Evolutionary conservation across 2,113 vertebrate genomes (phyloP), one percentile per base, ranked within the genome.

Genomic region (Macquaria australasica): DNA sequence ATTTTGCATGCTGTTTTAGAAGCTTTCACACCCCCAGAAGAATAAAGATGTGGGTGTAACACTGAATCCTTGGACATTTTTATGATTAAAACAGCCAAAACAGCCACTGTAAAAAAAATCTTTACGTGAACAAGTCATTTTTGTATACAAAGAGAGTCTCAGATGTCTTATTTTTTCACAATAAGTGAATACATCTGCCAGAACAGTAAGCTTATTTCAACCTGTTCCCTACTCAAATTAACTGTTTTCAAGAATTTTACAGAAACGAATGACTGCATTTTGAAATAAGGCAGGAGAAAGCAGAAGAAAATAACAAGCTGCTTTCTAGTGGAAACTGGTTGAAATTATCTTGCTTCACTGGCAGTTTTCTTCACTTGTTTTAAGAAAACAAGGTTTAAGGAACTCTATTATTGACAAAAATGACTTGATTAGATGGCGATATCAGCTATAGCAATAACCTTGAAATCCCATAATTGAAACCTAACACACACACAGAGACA

Each of bases 351-450:
- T 15, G 34, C 81, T 0, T 48, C 34, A 16, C 75, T 62, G 63
- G 45, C 59, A 68, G 48, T 77, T 73, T 25, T 74, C 68, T 60
- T 67, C 55, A 60, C 28, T 73, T 53, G 53, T 53, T 74, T 82
- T 60, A 70, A 82, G 68, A 75, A 83, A 88, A 86, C 14, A 64
- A 60, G 53, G 5, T 82, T 58, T 41, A 50, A 55, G 16, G 62
- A 73, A 31, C 56, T 89, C 60, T 55, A 41, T 75, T 85, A 82
- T 84, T 78, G 77, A 86, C 48, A 45, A 31, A 66, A 71, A 81
- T 73, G 16, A 78, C 73, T 71, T 73, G 60, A 83, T 87, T 68
- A 81, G 39, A 82, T 70, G 70, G 67, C 82, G 41, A 82, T 85
- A 80, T 88, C 88, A 78, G 77, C 60, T 3, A 34, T 34, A 3